A percentile compares a stretch with the other conserved stretches of the same genome.
These are phyloP conservation scores for Oscheius onirici DNA, from an alignment of 2,888 invertebrate genomes.

Conservation along the genomic window DNA sequence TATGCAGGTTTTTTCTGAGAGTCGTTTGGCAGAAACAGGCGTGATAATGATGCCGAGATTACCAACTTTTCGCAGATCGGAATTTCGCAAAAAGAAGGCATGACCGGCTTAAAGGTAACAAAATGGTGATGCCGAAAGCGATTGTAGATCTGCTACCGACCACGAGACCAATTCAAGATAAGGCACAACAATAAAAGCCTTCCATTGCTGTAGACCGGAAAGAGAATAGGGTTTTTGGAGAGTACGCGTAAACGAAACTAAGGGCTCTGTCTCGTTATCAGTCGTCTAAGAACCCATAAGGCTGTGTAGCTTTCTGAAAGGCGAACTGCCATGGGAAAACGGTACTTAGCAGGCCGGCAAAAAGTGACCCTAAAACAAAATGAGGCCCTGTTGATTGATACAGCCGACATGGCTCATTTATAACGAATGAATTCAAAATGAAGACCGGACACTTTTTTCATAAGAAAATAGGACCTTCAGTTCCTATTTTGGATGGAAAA, in stretches of 20 bases:
- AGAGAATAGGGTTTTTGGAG: too few species aligned
- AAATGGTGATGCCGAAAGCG: neutral
- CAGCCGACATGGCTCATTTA: too few species aligned
- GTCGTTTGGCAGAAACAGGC: too few species aligned
- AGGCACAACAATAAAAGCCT: too few species aligned
- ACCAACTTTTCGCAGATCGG: too few species aligned
- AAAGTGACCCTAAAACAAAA: neutral
- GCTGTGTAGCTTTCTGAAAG: constrained; percentile 7
- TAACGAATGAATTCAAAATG: constrained; percentile 9
- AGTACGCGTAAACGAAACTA: neutral
- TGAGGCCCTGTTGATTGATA: constrained; percentile 8
- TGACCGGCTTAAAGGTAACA: neutral
- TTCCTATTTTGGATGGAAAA: too few species aligned
- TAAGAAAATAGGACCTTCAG: too few species aligned
- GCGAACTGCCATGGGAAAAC: constrained; percentile 11
- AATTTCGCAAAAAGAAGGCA: neutral
- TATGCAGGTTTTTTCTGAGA: too few species aligned
- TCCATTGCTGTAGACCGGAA: neutral
- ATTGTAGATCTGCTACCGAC: neutral
- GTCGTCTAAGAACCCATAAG: constrained; percentile 6
- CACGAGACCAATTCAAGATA: neutral
- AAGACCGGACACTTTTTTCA: too few species aligned
- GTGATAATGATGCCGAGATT: too few species aligned
- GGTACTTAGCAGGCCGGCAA: constrained; percentile 1
- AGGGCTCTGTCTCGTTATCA: constrained; percentile 2